These are phyloP conservation scores for Artemia sinica DNA, from an alignment of 2,888 invertebrate genomes.

Conservation along the genomic window DNA sequence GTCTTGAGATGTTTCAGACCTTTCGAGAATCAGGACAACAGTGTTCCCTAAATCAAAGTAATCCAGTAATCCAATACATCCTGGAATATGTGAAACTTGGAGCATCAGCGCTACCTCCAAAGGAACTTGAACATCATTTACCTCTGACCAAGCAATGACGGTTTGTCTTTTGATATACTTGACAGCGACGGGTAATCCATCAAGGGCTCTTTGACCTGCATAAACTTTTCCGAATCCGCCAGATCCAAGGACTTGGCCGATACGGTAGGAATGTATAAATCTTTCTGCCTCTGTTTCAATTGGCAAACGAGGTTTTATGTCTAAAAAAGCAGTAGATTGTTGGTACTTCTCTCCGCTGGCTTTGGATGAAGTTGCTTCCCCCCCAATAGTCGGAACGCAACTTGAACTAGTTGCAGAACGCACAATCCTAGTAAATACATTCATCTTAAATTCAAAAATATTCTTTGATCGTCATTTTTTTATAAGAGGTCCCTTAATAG, in stretches of 20 bases:
- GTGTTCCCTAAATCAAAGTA: constrained; percentile 37
- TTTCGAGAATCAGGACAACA: constrained; percentile 42
- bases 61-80: constrained; percentile 39
- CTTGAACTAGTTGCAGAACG: too few species aligned
- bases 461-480: too few species aligned
- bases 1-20: constrained; percentile 39
- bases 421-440: too few species aligned
- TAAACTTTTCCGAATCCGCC: constrained; percentile 42
- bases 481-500: too few species aligned
- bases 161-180: constrained; percentile 37
- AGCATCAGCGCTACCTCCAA: constrained; percentile 39
- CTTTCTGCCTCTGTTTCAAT: constrained; percentile 24
- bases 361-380: too few species aligned
- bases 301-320: too few species aligned
- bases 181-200: constrained; percentile 37
- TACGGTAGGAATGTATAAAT: constrained; percentile 31
- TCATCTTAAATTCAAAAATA: too few species aligned
- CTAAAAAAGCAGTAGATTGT: too few species aligned
- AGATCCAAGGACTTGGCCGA: constrained; percentile 34
- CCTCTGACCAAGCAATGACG: constrained; percentile 38
- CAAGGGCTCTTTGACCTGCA: constrained; percentile 35
- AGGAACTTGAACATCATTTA: constrained; percentile 37
- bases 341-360: too few species aligned
- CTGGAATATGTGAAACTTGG: constrained; percentile 36
- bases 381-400: too few species aligned